A percentile compares a stretch with the other conserved stretches of the same genome.
Conservation (phyloP, 1,140 invertebrate species). For the Phocides pigmalion region DNA sequence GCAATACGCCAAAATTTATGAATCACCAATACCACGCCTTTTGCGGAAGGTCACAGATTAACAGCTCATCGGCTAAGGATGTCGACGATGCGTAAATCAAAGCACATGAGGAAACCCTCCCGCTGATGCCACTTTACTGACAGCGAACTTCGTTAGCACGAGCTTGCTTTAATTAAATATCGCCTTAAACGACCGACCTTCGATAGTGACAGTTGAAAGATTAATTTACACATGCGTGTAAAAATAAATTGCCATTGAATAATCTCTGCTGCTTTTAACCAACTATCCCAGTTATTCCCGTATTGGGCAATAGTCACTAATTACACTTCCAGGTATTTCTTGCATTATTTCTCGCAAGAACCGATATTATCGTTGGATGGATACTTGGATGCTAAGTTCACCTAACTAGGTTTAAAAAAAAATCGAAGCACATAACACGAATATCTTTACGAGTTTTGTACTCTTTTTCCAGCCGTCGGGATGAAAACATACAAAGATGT, state of each 20-base stretch:
- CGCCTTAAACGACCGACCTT: conserved; percentile 59
- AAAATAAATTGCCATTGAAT: conserved; percentile 28
- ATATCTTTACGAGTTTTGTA: too few relatives aligned
- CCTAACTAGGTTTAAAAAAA: too few relatives aligned
- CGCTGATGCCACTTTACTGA: conserved; percentile 32
- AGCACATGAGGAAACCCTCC: conserved; percentile 54
- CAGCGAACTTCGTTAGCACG: conserved; percentile 25
- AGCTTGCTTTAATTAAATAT: conserved; percentile 61
- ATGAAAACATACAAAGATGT: too few relatives aligned
- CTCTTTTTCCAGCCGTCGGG: too few relatives aligned
- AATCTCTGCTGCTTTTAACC: neutral
- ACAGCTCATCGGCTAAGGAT: conserved; percentile 51
- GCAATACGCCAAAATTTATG: conserved; percentile 53
- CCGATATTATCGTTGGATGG: too few relatives aligned
- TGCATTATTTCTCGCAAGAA: too few relatives aligned
- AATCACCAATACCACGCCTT: conserved; percentile 57
- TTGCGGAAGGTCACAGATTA: conserved; percentile 66
- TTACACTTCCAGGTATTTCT: too few relatives aligned
- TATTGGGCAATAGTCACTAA: too few relatives aligned
- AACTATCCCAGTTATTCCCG: neutral
- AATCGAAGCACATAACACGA: too few relatives aligned
- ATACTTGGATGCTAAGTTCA: too few relatives aligned
- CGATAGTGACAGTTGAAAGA: conserved; percentile 48
- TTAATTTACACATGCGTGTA: conserved; percentile 55
- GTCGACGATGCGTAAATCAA: conserved; percentile 59